Conservation (phyloP, 2,888 invertebrate genomes). For the Patella depressa region DNA sequence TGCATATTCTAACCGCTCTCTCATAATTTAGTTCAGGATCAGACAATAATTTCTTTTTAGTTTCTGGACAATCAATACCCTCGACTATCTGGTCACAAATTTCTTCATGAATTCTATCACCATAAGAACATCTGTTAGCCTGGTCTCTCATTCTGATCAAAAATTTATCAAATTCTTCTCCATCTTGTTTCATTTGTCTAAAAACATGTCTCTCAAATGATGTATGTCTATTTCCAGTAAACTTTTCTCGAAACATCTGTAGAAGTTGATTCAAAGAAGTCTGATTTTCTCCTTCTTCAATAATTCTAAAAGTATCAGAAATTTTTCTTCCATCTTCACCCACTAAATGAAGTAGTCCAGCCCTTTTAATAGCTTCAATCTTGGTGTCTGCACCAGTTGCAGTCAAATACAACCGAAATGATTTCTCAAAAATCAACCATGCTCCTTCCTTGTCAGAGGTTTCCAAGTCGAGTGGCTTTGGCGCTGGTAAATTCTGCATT, state of each 20-base stretch:
- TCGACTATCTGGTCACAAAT: constrained; percentile 8
- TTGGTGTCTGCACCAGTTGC: not conserved
- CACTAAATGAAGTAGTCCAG: not conserved
- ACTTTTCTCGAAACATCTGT: not conserved
- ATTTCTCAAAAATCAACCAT: not conserved
- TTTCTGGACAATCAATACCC: not conserved
- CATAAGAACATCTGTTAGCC: not conserved
- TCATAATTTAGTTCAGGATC: constrained; percentile 2
- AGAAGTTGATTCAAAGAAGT: not conserved
- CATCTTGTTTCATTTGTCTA: not conserved
- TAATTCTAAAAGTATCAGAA: not conserved
- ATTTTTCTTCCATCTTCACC: not conserved
- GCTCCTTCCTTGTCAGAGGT: not conserved
- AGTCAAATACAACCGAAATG: not conserved
- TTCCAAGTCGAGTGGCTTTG: not conserved
- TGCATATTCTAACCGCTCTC: not conserved
- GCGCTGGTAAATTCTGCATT: constrained; percentile 2
- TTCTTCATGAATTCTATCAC: not conserved
- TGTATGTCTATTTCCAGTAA: not conserved
- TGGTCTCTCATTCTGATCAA: not conserved
- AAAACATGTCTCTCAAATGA: constrained; percentile 11
- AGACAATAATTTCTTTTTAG: constrained; percentile 11
- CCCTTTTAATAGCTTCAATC: not conserved
- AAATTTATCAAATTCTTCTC: constrained; percentile 13
- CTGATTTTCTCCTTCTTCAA: not conserved